Conservation (phyloP, 2,113 vertebrate species). For the Aptenodytes patagonicus region DNA sequence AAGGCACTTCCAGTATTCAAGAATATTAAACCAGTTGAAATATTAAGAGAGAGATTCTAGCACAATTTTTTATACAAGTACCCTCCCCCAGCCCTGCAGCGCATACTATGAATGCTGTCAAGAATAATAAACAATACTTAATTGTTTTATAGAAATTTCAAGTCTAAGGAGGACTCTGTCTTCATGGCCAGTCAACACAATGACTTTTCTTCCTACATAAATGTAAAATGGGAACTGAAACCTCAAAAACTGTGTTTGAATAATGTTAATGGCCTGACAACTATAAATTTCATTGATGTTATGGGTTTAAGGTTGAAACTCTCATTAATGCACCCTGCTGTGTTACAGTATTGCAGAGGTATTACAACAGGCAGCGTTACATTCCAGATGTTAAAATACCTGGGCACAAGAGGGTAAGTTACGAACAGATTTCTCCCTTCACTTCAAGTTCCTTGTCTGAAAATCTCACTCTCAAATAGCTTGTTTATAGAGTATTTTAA, state of each 20-base stretch:
- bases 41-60: not conserved
- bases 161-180: not conserved
- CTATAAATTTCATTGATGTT: slow-evolving; percentile 58
- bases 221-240: slow-evolving; percentile 42
- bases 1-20: not conserved
- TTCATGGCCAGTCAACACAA: not conserved
- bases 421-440: not conserved
- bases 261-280: slow-evolving; percentile 32
- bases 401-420: not conserved
- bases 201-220: not conserved
- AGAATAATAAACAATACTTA: not conserved
- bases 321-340: slow-evolving; percentile 66
- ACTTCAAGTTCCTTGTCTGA: not conserved
- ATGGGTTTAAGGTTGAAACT: slow-evolving; percentile 55
- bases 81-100: not conserved
- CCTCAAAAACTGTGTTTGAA: slow-evolving; percentile 29
- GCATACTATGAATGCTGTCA: not conserved
- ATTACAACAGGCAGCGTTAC: slow-evolving; percentile 43
- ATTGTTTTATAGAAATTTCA: slow-evolving; percentile 1
- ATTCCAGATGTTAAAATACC: slow-evolving; percentile 62
- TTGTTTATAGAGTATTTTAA: not conserved
- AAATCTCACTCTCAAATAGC: not conserved
- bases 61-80: not conserved
- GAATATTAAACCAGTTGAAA: not conserved
- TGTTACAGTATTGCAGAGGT: slow-evolving; percentile 51